Base-by-base conservation (phyloP, 2,113 vertebrate species). In the Romanogobio albipinnatus region DNA sequence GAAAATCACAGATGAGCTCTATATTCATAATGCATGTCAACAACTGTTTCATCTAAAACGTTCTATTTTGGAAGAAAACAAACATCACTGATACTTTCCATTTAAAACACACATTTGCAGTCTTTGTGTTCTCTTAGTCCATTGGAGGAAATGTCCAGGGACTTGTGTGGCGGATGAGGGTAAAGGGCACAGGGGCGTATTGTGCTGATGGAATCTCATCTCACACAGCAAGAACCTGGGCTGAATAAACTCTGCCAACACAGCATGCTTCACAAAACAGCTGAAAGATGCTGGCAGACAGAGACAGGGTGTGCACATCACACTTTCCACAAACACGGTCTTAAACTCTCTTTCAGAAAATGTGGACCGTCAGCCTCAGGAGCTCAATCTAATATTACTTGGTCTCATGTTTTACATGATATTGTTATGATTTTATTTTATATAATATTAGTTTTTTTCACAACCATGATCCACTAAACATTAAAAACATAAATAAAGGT, bases 161-260 rank as follows among this genome's bases (percentile, higher is more conserved):
- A 43, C 33, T 70, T n/a, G 66, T 43, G 39, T 22, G 4, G 66
- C 9, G 70, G n/a, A 29, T 64, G 36, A 81, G 86, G 71, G 83
- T 82, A 82, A 86, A 88, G 84, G 71, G 83, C 77, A 82, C 76
- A 88, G 84, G 81, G 81, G 68, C 22, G 73, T 56, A 84, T 61
- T 88, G 70, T 85, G 79, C 83, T 82, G 62, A 85, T 29, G 29
- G 26, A 81, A 59, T 76, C 83, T 82, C 70, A 77, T 76, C 81
- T 56, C 62, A 61, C 81, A 81, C 84, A 88, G 87, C 81, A 86
- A 61, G 81, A 85, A 73, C 68, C 76, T 49, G 47, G 84, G 81
- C 84, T 86, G 66, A 82, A 84, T 70, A 81, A 59, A 83, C 47
- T 43, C 56, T 88, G 84, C 81, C 87, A 88, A 61, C 81, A 83